phyloP scores from a whole-genome alignment of 1,140 invertebrate species.

The Harpegnathos saltator region DNA sequence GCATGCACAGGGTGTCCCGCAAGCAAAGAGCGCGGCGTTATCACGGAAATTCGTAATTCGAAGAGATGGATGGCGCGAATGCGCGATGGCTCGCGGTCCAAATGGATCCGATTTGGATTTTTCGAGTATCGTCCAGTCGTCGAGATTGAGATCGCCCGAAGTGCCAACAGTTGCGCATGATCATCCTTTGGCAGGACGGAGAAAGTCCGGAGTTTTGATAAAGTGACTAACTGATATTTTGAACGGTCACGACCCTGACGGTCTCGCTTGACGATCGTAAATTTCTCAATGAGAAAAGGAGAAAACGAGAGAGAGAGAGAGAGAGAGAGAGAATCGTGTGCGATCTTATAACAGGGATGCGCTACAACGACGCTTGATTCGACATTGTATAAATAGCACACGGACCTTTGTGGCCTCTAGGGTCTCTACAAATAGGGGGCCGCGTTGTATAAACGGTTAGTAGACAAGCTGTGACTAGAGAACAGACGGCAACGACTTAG shows the following conservation, averaged over 20 bases:
- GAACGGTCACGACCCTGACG: neutral
- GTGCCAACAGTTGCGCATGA: neutral
- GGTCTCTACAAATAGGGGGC: slow-evolving; percentile 52
- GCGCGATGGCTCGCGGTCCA: neutral
- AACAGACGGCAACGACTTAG: slow-evolving; percentile 50
- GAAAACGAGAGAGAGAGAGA: too few species aligned
- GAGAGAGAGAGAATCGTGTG: slow-evolving; percentile 21
- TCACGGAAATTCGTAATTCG: neutral
- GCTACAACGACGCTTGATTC: slow-evolving; percentile 39
- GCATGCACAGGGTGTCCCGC: slow-evolving; percentile 50
- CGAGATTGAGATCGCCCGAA: neutral
- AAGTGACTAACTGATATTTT: too few species aligned
- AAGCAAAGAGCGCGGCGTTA: neutral
- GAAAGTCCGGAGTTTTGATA: too few species aligned
- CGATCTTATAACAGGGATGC: slow-evolving; percentile 33
- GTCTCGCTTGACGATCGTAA: neutral
- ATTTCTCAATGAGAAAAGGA: neutral
- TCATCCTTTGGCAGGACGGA: neutral
- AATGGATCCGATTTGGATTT: neutral
- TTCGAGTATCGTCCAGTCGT: neutral
- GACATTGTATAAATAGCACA: slow-evolving; percentile 59
- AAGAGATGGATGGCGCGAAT: neutral
- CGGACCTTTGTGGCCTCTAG: slow-evolving; percentile 50
- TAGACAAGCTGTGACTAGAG: slow-evolving; percentile 56
- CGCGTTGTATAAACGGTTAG: slow-evolving; percentile 61